Percentiles rank a stretch among this genome's conserved stretches.
phyloP scores from a whole-genome alignment of 2,888 invertebrate genomes.

The Lasioglossum morio region DNA sequence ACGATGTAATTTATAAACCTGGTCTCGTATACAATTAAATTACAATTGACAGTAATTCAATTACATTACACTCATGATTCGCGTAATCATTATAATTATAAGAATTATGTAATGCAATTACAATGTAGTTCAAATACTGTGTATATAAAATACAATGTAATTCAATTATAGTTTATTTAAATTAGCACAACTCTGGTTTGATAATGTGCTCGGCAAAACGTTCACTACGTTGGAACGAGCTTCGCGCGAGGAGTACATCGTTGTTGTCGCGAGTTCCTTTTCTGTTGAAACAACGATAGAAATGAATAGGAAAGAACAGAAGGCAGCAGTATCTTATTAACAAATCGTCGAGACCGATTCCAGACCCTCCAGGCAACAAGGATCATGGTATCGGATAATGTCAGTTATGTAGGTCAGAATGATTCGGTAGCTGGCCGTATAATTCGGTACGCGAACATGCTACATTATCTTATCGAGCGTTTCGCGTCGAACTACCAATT shows the following conservation, averaged over 20 bases:
- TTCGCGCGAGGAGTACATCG: background rate
- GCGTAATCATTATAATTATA: too few relatives aligned
- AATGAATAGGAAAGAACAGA: background rate
- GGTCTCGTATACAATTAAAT: too few relatives aligned
- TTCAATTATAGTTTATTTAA: too few relatives aligned
- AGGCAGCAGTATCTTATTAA: background rate
- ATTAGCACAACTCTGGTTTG: background rate
- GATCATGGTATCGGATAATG: constrained; percentile 41
- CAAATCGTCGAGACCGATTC: constrained; percentile 21
- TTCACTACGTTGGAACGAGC: background rate
- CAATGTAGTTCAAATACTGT: too few relatives aligned
- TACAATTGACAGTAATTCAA: too few relatives aligned
- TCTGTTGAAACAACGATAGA: background rate
- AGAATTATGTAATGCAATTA: too few relatives aligned
- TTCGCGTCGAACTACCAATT: constrained; percentile 45
- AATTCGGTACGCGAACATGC: constrained; percentile 63
- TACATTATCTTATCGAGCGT: constrained; percentile 64
- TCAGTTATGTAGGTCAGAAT: constrained; percentile 78
- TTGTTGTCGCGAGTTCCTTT: background rate
- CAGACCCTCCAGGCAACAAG: constrained; percentile 52
- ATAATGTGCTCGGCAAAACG: background rate
- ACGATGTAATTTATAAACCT: too few relatives aligned
- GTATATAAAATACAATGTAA: too few relatives aligned
- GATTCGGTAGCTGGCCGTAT: constrained; percentile 80
- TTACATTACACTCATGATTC: too few relatives aligned